These are phyloP conservation scores for Augochlorella aurata DNA, from an alignment of 2,888 invertebrate species.

Conservation along the genomic window DNA sequence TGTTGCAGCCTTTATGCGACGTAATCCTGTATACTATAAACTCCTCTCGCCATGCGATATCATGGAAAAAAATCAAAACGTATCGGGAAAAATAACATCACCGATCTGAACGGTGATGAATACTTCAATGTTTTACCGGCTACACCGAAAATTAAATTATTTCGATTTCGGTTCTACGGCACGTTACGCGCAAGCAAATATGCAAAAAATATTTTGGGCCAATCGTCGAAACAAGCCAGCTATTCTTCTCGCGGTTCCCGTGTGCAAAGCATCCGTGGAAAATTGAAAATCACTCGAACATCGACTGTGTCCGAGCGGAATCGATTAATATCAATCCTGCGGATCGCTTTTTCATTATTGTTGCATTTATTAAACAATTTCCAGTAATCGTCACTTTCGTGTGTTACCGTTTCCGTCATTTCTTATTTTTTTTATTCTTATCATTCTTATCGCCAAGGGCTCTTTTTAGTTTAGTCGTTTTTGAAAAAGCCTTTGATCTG, in stretches of 20 bases:
- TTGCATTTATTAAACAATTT: conserved; percentile 10
- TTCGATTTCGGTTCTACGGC: background rate
- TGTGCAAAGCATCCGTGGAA: background rate
- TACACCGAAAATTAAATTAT: background rate
- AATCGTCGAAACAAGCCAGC: background rate
- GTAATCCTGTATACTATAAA: background rate
- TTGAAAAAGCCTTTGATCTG: too few species aligned
- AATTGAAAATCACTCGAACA: conserved; percentile 14
- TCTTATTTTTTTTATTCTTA: too few species aligned
- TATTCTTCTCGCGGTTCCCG: background rate
- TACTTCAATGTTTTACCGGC: background rate
- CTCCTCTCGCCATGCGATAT: background rate
- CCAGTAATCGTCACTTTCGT: too few species aligned
- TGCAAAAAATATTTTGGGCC: background rate
- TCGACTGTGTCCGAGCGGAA: background rate
- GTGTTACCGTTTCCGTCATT: too few species aligned
- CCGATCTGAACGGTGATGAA: background rate
- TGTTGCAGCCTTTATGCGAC: background rate
- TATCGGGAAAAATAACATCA: too few species aligned
- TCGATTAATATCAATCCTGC: conserved; percentile 15
- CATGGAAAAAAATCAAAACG: background rate
- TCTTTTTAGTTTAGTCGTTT: too few species aligned
- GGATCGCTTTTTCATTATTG: background rate
- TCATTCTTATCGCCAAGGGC: too few species aligned
- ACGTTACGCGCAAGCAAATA: background rate